A percentile compares a stretch with the other conserved stretches of the same genome.
Evolutionary conservation across 2,113 vertebrate genomes (phyloP).

Genomic region (Falco punctatus): DNA sequence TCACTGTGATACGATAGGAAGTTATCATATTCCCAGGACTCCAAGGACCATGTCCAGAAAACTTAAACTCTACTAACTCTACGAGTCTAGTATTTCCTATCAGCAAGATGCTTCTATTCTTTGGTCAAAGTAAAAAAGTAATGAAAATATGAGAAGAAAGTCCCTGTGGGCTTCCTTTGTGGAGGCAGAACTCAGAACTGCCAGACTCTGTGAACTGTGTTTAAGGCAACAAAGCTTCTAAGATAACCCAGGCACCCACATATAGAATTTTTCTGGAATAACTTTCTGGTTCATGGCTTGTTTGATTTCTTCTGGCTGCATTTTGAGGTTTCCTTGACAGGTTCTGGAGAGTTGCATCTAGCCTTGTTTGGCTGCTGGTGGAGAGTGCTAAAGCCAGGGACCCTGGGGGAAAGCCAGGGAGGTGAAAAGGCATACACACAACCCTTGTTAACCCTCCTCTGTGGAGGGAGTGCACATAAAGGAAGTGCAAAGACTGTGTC

Average conservation of each 20-base stretch:
- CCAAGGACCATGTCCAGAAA: background rate
- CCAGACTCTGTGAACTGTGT: background rate
- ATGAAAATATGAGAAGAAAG: background rate
- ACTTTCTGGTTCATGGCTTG: background rate
- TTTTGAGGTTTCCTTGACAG: background rate
- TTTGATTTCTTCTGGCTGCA: background rate
- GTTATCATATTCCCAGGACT: background rate
- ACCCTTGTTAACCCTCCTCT: background rate
- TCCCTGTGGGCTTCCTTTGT: background rate
- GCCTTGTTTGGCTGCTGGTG: background rate
- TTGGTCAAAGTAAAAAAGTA: background rate
- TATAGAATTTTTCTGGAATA: background rate
- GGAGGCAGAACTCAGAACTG: background rate
- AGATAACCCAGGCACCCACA: background rate
- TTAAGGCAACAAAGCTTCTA: background rate
- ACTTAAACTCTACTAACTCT: background rate
- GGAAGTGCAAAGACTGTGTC: background rate
- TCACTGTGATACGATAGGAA: background rate
- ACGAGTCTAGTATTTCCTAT: background rate
- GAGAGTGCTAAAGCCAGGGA: background rate
- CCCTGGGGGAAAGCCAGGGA: background rate
- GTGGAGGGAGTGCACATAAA: background rate
- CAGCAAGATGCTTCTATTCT: background rate
- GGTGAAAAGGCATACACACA: background rate
- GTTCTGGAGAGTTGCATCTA: background rate